Base-by-base conservation (phyloP, 1,140 invertebrate genomes). In the Diachasmimorpha longicaudata region DNA sequence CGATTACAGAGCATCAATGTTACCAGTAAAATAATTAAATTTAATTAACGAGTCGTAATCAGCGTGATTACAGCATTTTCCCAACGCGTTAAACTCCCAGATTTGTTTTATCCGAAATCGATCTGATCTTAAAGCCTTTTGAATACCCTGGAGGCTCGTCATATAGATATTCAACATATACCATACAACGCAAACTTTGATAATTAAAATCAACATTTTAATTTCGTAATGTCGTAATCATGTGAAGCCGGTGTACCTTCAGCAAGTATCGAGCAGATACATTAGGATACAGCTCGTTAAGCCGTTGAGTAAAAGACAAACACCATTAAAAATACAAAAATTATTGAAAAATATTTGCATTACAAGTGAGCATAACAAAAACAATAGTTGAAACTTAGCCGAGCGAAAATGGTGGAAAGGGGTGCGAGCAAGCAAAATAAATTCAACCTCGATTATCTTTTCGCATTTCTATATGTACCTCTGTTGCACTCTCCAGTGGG, bases 271-370 rank as follows among this genome's bases (percentile, higher is more conserved):
- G n/a, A n/a, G 21, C 23, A 63, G 58, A 63, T 63, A 23, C 10
- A 63, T 63, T 63, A 25, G 8, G 21, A 52, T 52, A 23, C 6
- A 55, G 9, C 58, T 63, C 19, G 23, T 25, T 63, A 63, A 63
- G 19, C 23, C 23, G 10, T 25, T 25, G 14, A 23, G 58, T 25
- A 19, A 63, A 63, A 63, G 58, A 63, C 19, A 63, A 63, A 63
- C 58, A 63, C 58, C 58, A 63, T 63, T 63, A 63, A 63, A 63
- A 63, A 63, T 25, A 23, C 58, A 63, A 14, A n/a, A 58, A 58
- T 58, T 0, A 63, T 63, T 14, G 39, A 8, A 63, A 25, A 63
- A 63, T 63, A 63, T 63, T 63, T 63, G 23, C 58, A 63, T 25
- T 63, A 9, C 58, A 63, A 63, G 58, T 63, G 58, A 63, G 31